Base-by-base conservation (phyloP, 1,140 invertebrate species). In the Carposina sasakii region DNA sequence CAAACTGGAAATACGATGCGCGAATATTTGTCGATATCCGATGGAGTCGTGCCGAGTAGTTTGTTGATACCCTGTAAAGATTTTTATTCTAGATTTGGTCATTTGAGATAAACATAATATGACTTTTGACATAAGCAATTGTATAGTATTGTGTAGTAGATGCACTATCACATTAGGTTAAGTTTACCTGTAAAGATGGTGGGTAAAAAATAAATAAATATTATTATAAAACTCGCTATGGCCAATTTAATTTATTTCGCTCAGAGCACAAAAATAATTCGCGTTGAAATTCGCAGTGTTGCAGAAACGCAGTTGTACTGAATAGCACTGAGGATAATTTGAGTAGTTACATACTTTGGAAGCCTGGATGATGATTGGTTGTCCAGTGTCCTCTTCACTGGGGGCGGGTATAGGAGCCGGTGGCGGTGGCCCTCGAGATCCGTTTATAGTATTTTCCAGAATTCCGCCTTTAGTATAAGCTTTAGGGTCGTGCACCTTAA, bases 11-110 rank as follows among this genome's bases (percentile, higher is more conserved):
- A 98, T 65, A 97, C 94, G 81, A 97, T 96, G 67, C 96, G 90
- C 24, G 94, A 96, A 76, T 98, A 97, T 86, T 97, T 98, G 89
- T 98, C 96, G 83, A 98, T 97, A 88, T 97, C 96, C 70, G 94
- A 96, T 36, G 96, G 94, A 55, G 95, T 96, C 48, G 95, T 94
- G 67, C 96, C 93, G 70, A 94, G 92, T 60, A 96, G 87, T 81
- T 95, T 95, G 87, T 93, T 95, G 81, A 95, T 92, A 71, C 94
- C 92, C 86, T 93, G 76, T 12, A 79, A 78, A 59, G 54, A 54
- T 47, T 43, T 48, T 39, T 60, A 19, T n/a, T n/a, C n/a, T n/a
- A n/a, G n/a, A n/a, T n/a, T n/a, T n/a, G n/a, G n/a, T n/a, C n/a
- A n/a, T n/a, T n/a, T n/a, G n/a, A n/a, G n/a, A n/a, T n/a, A n/a